Base-by-base conservation (phyloP, 2,113 vertebrate species). In the Phyllostomus discolor region DNA sequence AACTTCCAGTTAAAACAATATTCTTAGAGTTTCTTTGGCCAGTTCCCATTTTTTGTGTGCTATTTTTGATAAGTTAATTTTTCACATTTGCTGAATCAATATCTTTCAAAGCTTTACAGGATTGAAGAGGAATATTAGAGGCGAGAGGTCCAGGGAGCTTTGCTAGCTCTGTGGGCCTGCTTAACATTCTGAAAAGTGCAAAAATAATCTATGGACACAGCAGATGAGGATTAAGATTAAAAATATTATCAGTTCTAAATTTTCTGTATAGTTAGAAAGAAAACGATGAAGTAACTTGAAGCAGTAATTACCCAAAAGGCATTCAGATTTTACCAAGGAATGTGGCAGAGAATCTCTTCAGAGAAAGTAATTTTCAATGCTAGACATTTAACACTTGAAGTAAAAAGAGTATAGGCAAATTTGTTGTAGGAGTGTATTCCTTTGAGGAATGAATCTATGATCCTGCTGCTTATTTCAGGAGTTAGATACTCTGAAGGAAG, bases 1-100 rank as follows among this genome's bases (percentile, higher is more conserved):
- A 96, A 95, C 43, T 97, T 98, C 94, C 94, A 96, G 96, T 97
- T 97, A 96, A 96, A 95, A 95, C 95, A 95, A 95, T 97, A 85
- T 96, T 96, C 59, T 96, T 95, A 64, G 82, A 43, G 46, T 86
- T 98, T 97, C 83, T 92, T 94, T 88, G 86, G 43, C 91, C 67
- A 75, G 52, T 95, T 95, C 52, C 62, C 86, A 93, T 93, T 96
- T 83, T 81, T 64, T 94, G 72, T 81, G 70, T 85, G 75, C 75
- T 97, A 72, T 95, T 89, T 96, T 88, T 82, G 90, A 94, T 92
- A 93, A 96, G 92, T 90, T 95, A 95, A 87, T 88, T 98, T 96
- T 94, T 97, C 62, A 83, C 83, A 88, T 96, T 94, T 97, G 28
- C n/a, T 93, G 43, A 94, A 97, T 97, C 97, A 94, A 94, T 97